Conservation (phyloP, 2,888 invertebrate species). For the Thymelicus lineola region DNA sequence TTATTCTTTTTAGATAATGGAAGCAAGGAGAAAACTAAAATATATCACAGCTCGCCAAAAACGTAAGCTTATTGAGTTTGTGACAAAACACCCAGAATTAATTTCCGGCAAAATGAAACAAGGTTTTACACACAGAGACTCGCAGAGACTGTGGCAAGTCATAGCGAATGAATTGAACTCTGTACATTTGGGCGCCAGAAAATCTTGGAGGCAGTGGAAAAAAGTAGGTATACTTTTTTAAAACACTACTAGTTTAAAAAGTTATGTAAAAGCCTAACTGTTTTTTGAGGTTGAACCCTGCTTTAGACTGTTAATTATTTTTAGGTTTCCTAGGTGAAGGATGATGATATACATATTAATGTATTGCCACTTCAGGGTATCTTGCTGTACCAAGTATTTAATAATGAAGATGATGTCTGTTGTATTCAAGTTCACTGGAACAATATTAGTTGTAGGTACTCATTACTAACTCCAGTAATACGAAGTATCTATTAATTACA, state of each 20-base stretch:
- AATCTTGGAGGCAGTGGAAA: slow-evolving; percentile 78
- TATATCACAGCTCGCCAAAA: slow-evolving; percentile 70
- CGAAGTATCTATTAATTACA: slow-evolving; percentile 49
- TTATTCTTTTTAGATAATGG: slow-evolving; percentile 51
- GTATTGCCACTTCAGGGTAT: no score
- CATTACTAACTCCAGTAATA: no score
- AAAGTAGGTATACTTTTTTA: slow-evolving; percentile 58
- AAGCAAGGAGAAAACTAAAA: slow-evolving; percentile 60
- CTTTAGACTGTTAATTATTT: no score
- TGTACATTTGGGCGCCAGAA: slow-evolving; percentile 66
- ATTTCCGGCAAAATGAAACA: slow-evolving; percentile 66
- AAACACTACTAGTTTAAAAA: no score
- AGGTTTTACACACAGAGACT: slow-evolving; percentile 66
- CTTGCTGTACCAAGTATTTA: no score
- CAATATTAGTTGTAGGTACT: no score
- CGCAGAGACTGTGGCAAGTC: slow-evolving; percentile 68
- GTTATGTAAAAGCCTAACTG: no score
- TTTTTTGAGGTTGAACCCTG: no score
- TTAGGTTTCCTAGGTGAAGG: no score
- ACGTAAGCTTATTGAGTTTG: slow-evolving; percentile 69
- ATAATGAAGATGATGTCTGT: no score
- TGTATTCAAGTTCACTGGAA: no score
- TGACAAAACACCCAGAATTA: slow-evolving; percentile 69
- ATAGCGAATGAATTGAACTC: slow-evolving; percentile 73
- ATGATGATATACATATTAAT: no score